These are phyloP conservation scores for Cryptotermes secundus DNA, from an alignment of 1,140 invertebrate genomes.

Conservation along the genomic window DNA sequence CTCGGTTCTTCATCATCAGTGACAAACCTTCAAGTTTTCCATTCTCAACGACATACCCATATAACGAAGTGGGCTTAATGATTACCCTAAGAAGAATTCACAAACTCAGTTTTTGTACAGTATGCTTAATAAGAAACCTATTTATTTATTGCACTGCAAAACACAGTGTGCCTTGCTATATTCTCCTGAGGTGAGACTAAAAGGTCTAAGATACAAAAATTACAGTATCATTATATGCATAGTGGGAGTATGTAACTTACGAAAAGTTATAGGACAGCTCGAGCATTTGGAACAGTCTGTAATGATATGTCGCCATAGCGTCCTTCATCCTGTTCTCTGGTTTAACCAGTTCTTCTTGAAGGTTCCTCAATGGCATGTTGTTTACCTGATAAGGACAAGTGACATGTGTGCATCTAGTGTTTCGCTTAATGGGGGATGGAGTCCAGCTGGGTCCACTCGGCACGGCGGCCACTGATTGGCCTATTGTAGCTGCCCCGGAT, in stretches of 20 bases:
- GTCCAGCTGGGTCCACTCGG: too few species aligned
- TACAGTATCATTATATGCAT: too few species aligned
- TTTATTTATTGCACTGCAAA: too few species aligned
- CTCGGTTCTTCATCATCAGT: neutral
- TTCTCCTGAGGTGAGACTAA: too few species aligned
- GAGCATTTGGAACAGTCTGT: slow-evolving; percentile 7
- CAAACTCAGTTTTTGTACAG: too few species aligned
- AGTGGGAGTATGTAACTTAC: neutral
- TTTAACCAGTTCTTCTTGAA: neutral
- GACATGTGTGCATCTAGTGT: neutral
- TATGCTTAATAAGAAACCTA: too few species aligned
- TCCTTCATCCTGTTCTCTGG: slow-evolving; percentile 27
- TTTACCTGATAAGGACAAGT: slow-evolving; percentile 17
- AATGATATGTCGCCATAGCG: slow-evolving; percentile 24
- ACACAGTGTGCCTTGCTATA: too few species aligned
- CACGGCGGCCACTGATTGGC: too few species aligned
- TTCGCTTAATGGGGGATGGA: too few species aligned
- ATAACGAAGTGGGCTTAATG: neutral
- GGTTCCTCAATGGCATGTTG: slow-evolving; percentile 18
- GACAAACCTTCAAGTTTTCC: neutral
- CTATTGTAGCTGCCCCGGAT: too few species aligned
- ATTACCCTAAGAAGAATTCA: neutral
- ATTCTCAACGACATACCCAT: slow-evolving; percentile 22
- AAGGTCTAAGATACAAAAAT: too few species aligned
- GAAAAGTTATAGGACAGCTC: slow-evolving; percentile 21